Conservation (phyloP, 2,797 vertebrate species). For the Psittacula derbiana region DNA sequence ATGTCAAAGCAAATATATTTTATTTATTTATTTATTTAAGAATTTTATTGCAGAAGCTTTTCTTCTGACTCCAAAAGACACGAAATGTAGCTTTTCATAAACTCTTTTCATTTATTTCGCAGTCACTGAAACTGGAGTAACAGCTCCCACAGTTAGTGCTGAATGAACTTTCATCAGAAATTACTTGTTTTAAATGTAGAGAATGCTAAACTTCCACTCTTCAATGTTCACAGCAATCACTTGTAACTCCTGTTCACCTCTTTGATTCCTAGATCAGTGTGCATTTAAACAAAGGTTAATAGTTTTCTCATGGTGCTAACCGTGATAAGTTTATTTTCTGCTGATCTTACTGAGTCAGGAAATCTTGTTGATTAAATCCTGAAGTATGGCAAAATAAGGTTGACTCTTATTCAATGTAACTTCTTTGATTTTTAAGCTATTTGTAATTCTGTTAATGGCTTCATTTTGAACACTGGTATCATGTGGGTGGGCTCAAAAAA, state of each 20-base stretch:
- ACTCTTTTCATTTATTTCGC: neutral
- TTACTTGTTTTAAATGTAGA: neutral
- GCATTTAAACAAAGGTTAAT: neutral
- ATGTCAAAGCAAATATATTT: neutral
- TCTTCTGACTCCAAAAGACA: neutral
- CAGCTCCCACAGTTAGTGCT: neutral
- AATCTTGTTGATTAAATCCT: neutral
- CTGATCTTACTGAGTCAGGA: neutral
- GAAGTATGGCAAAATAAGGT: neutral
- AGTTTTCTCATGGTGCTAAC: neutral
- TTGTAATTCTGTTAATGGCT: neutral
- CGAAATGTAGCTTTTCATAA: neutral
- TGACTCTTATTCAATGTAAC: neutral
- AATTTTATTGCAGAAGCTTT: neutral
- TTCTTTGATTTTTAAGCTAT: neutral
- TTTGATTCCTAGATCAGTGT: neutral
- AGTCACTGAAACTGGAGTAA: neutral
- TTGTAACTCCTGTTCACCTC: neutral
- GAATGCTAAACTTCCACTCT: neutral
- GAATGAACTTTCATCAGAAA: neutral
- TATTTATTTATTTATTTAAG: neutral
- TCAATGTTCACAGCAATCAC: neutral
- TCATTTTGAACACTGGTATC: neutral
- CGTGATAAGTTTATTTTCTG: neutral
- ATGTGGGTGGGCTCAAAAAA: neutral